A percentile compares a stretch with the other conserved stretches of the same genome.
Conservation (phyloP, 2,888 invertebrate species). For the Nomada goodeniana region DNA sequence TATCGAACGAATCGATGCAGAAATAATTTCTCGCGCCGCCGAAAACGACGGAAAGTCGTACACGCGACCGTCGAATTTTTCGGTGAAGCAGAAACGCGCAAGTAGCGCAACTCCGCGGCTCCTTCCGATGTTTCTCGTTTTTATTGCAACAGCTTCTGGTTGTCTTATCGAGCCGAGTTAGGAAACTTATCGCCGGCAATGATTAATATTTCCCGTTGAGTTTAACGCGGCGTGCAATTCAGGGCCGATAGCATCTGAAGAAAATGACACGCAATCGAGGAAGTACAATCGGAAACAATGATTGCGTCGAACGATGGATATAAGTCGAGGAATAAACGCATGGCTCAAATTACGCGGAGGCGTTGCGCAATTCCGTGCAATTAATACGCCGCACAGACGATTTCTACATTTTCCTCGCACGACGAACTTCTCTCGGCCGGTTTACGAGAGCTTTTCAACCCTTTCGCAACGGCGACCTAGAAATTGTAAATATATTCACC, state of each 20-base stretch:
- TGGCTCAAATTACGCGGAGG: constrained; percentile 23
- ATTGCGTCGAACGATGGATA: background rate
- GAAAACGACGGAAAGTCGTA: background rate
- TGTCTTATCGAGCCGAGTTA: background rate
- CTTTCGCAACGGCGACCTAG: too few relatives aligned
- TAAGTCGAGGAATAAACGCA: background rate
- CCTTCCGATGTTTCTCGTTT: background rate
- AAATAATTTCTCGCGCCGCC: constrained; percentile 1
- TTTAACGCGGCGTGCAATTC: background rate
- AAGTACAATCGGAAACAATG: constrained; percentile 25
- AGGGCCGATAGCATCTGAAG: background rate
- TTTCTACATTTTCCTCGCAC: background rate
- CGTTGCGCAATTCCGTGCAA: constrained; percentile 6
- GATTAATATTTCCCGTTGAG: background rate
- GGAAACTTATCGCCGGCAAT: background rate
- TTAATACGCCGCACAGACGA: constrained; percentile 1
- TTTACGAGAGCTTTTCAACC: background rate
- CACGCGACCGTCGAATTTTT: background rate
- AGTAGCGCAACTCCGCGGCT: background rate
- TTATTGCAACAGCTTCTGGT: too few relatives aligned
- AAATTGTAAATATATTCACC: too few relatives aligned
- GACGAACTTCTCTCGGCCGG: background rate
- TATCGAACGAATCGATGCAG: constrained; percentile 22
- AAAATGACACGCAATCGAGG: background rate
- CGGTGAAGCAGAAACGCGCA: background rate